Base-by-base conservation (phyloP, 2,888 invertebrate species). In the Sialis lutaria region DNA sequence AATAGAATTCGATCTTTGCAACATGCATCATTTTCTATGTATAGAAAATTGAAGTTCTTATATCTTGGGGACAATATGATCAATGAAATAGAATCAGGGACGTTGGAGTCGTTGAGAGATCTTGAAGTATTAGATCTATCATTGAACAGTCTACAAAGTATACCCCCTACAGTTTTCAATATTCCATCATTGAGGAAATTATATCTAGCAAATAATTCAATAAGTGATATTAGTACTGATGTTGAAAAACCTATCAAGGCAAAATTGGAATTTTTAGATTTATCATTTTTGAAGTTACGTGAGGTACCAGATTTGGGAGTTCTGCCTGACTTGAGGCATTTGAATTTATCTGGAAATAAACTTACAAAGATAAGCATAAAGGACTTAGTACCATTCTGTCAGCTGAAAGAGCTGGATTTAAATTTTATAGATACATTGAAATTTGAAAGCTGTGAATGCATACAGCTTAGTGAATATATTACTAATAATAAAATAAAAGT, bases 281-380 rank as follows among this genome's bases (percentile, higher is more conserved):
- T 82, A 34, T 74, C 79, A 12, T 67, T 70, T 46, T 80, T 79
- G 55, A 67, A 68, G 46, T 62, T 82, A 34, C 64, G 62, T 10
- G 64, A 67, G 48, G 59, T 82, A 39, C 82, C 82, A 1, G 61
- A 73, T 53, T 67, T 80, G 58, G 79, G 78, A 2, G 61, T 67
- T 33, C 55, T 79, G 12, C 75, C 81, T 9, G 70, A 72, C 42
- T 57, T 82, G 34, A 56, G 62, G 47, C 64, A 71, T 44, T 69
- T 82, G 48, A 82, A 82, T 56, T 69, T 79, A 40, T 80, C 81
- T 0, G 57, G 64, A 42, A 82, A 82, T 58, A 64, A 66, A 0
- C 63, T 82, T 42, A 56, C 48, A 1, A 55, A 56, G 2, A 53
- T 77, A 1, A 64, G 63, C 5, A 65, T 74, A 5, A 62, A 67